Base-by-base conservation (phyloP, 2,888 invertebrate species). In the Leucophora obtusa region DNA sequence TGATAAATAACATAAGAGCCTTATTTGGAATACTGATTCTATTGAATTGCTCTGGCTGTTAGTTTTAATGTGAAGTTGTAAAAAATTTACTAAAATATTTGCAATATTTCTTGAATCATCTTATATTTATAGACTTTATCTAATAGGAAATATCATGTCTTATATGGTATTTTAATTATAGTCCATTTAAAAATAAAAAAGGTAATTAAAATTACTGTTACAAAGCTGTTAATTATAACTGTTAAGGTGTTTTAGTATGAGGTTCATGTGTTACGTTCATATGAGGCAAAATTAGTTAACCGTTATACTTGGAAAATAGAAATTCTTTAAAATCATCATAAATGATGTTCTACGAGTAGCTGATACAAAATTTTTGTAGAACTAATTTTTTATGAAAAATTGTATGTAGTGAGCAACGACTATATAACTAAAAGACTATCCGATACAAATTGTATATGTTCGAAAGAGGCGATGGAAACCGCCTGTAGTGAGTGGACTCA, bases 131-230 rank as follows among this genome's bases (percentile, higher is more conserved):
- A 77, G 59, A 77, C 47, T 15, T 28, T 54, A n/a, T 11, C 15
- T n/a, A 28, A 60, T 14, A 53, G 53, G 10, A 65, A 35, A 47
- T 71, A 35, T 35, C 65, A 71, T 59, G 58, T 59, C 63, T 47
- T 18, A 38, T 50, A 58, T 24, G 8, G 33, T 2, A 43, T 35
- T 75, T 62, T 63, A 65, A 65, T 71, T 71, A 35, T 28, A 58
- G 35, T 54, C 17, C 47, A 38, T 47, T 54, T 14, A 5, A n/a
- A 1, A 56, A 3, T 51, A 5, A 35, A 35, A 35, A 53, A 9
- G 63, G 28, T 58, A 79, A 79, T 79, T 79, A 79, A 79, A 63
- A 58, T 17, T 53, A 63, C 63, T 47, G 58, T 69, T 69, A 58
- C 33, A 11, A 63, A 62, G 54, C n/a, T 60, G 59, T 9, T 66